Base-by-base conservation (phyloP, 1,140 invertebrate species). In the Drosophila dunni region DNA sequence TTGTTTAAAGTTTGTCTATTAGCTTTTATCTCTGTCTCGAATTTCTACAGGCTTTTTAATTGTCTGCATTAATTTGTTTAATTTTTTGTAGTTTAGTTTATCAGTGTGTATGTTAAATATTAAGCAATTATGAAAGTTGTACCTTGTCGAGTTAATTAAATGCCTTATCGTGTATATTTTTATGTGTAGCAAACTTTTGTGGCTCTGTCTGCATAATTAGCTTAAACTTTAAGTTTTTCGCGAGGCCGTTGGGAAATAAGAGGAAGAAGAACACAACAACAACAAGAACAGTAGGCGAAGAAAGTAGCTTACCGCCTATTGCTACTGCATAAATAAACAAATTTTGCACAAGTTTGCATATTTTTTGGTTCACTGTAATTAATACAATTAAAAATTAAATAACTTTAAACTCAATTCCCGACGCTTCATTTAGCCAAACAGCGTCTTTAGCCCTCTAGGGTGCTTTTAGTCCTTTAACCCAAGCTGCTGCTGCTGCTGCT, bases 351-450 rank as follows among this genome's bases (percentile, higher is more conserved):
- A 64, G 54, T 75, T 75, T 66, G 56, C 48, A 56, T 69, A 60
- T 61, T 75, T 63, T 67, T 77, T 71, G 72, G 42, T 62, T 63
- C 66, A 54, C 64, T 15, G 60, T 88, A 86, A 86, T 86, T 86
- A 88, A 86, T 67, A 82, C 82, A 88, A 88, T 86, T 86, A 88
- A 88, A 88, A 71, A 79, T 88, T 88, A 83, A 86, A 88, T 50
- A 79, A 83, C 72, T 88, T 86, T 86, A 68, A 83, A 74, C 76
- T 79, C 62, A 66, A 79, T 74, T 82, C 72, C 61, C 74, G n/a
- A 63, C 67, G 76, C 76, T 76, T 72, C 73, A 75, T 76, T 76
- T 72, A 63, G 34, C 33, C 36, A 15, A 33, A 20, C 17, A 24
- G 45, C 15, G 10, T 11, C 46, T 17, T 24, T 7, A 4, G 24